phyloP scores from a whole-genome alignment of 2,888 invertebrate genomes.

The Altica lythri region DNA sequence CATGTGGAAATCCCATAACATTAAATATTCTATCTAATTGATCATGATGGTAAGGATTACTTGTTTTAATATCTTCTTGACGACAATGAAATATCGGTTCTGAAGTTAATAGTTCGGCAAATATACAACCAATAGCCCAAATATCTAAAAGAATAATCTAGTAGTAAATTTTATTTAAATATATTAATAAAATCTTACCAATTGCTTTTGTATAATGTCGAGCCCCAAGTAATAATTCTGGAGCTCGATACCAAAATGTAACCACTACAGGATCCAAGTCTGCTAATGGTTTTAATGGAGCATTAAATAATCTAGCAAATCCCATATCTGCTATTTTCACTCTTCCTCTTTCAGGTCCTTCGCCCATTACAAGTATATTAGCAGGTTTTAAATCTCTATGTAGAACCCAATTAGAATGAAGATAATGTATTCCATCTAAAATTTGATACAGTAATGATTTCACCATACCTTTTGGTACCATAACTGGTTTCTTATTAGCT shows the following conservation, averaged over 20 bases:
- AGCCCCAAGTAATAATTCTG: constrained; percentile 91
- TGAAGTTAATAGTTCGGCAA: constrained; percentile 97
- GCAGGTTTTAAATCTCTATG: constrained; percentile 99
- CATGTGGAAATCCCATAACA: constrained; percentile 98
- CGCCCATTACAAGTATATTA: constrained; percentile 99
- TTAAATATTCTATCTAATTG: constrained; percentile 98
- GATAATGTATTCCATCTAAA: constrained; percentile 96
- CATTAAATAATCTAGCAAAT: constrained; percentile 96
- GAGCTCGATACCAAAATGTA: constrained; percentile 99
- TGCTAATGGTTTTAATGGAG: constrained; percentile 95
- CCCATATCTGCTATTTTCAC: constrained; percentile 99
- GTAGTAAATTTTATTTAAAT: not conserved
- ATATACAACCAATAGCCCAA: constrained; percentile 99
- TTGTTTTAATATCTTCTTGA: constrained; percentile 99
- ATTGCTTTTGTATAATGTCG: constrained; percentile 98
- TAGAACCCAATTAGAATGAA: constrained; percentile 98
- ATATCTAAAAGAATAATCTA: constrained; percentile 69
- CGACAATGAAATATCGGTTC: constrained; percentile 99
- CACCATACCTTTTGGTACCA: constrained; percentile 96
- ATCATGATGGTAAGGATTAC: constrained; percentile 99
- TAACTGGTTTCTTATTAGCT: constrained; percentile 94
- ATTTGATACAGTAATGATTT: constrained; percentile 98
- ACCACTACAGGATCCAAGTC: constrained; percentile 99
- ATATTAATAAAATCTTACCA: constrained; percentile 60
- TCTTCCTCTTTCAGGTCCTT: constrained; percentile 93